These are phyloP conservation scores for Takifugu bimaculatus DNA, from an alignment of 2,113 vertebrate species.

Conservation along the genomic window DNA sequence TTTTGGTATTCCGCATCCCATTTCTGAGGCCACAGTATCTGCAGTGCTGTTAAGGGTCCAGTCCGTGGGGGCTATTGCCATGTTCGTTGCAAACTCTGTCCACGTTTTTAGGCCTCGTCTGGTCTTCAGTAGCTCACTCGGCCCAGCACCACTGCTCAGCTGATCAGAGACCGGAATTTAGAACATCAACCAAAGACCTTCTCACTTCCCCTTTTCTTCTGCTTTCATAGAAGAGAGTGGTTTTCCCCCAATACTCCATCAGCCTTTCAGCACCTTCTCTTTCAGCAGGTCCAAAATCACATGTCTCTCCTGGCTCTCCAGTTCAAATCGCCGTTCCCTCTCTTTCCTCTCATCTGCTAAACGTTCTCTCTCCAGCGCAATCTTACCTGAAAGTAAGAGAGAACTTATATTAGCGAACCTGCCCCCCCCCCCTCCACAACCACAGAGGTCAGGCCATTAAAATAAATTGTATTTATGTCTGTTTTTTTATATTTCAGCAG, in stretches of 20 bases:
- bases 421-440: no score
- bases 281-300: conserved; percentile 77
- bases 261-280: conserved; percentile 75
- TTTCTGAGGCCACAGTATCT: not conserved
- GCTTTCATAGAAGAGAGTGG: not conserved
- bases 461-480: no score
- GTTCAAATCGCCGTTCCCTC: conserved; percentile 72
- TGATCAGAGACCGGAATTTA: no score
- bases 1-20: not conserved
- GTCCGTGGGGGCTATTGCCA: not conserved
- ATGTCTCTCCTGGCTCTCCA: conserved; percentile 79
- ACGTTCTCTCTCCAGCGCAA: conserved; percentile 73
- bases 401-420: not conserved
- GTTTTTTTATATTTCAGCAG: no score
- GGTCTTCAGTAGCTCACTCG: no score
- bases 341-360: conserved; percentile 74
- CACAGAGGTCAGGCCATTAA: no score
- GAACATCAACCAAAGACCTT: no score
- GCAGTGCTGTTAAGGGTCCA: not conserved
- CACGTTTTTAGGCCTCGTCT: no score
- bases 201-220: not conserved
- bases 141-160: no score
- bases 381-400: conserved; percentile 57
- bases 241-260: conserved; percentile 10
- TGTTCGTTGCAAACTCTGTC: no score